phyloP scores from a whole-genome alignment of 2,113 vertebrate genomes.

The Vulpes lagopus region DNA sequence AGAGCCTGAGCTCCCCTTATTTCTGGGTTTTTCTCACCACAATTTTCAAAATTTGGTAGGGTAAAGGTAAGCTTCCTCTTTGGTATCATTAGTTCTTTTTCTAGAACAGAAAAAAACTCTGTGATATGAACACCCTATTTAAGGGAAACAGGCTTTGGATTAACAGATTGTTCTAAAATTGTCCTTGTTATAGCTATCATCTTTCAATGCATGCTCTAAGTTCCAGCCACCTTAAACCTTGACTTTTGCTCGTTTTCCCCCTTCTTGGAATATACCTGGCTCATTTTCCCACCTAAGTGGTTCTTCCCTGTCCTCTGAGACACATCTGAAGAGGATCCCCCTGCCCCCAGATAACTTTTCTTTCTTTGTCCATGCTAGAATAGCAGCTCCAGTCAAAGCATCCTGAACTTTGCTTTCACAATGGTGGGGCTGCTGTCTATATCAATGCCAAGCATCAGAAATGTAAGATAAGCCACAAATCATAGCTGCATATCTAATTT shows the following conservation, averaged over 20 bases:
- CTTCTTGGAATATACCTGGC: neutral
- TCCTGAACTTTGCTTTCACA: neutral
- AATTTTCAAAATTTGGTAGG: neutral
- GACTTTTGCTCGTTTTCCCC: neutral
- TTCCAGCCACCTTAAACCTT: neutral
- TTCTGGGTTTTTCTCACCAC: neutral
- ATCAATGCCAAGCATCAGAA: neutral
- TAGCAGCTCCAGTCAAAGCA: neutral
- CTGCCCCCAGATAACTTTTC: neutral
- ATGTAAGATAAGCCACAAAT: neutral
- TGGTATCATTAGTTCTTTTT: neutral
- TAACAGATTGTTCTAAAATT: slow-evolving; percentile 45
- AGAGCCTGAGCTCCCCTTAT: neutral
- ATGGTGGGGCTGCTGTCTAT: neutral
- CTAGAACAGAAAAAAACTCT: neutral
- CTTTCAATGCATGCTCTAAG: neutral
- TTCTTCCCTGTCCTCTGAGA: neutral
- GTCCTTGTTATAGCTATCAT: neutral
- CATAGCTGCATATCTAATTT: neutral
- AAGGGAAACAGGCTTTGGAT: neutral
- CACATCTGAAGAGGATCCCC: neutral
- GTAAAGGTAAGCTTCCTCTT: neutral
- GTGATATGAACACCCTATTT: neutral
- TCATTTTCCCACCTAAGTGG: neutral
- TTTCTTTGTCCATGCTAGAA: neutral